Evolutionary conservation across 2,888 invertebrate genomes (phyloP).

Genomic region (Stenichneumon culpator): DNA sequence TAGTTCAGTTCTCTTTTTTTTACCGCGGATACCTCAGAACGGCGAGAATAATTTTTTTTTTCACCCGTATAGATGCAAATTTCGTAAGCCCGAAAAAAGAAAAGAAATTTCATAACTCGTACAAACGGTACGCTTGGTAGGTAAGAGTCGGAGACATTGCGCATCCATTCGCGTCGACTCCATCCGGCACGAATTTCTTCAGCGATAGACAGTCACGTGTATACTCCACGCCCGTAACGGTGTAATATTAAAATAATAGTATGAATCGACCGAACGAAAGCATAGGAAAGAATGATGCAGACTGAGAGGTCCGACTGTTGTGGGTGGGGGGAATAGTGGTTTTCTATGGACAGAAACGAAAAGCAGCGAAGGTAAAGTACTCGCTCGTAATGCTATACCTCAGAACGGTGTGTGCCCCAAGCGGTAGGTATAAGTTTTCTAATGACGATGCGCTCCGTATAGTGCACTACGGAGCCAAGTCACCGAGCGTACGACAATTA

Average conservation of each 20-base stretch:
- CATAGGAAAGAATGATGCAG: slow-evolving; percentile 21
- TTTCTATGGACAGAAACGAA: background rate
- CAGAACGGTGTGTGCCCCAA: background rate
- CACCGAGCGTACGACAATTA: slow-evolving; percentile 29
- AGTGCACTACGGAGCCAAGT: background rate
- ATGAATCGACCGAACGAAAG: slow-evolving; percentile 18
- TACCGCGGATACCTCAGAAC: too few relatives aligned
- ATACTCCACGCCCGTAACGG: background rate
- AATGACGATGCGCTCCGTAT: slow-evolving; percentile 4
- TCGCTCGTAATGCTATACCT: background rate
- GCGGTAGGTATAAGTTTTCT: slow-evolving; percentile 12
- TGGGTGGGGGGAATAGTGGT: background rate
- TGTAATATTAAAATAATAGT: slow-evolving; percentile 12
- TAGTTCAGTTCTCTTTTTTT: too few relatives aligned
- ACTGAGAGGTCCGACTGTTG: slow-evolving; percentile 2
- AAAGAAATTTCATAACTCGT: background rate
- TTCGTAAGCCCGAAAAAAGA: background rate
- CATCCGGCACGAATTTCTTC: slow-evolving; percentile 36
- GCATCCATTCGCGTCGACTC: slow-evolving; percentile 41
- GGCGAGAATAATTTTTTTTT: too few relatives aligned
- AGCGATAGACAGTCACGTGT: background rate
- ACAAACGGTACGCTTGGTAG: background rate
- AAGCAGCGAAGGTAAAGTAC: background rate
- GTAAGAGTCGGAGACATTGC: background rate
- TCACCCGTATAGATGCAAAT: background rate